Evolutionary conservation across 2,113 vertebrate genomes (phyloP), one percentile per base, ranked within the genome.

Genomic region (Neofelis nebulosa): DNA sequence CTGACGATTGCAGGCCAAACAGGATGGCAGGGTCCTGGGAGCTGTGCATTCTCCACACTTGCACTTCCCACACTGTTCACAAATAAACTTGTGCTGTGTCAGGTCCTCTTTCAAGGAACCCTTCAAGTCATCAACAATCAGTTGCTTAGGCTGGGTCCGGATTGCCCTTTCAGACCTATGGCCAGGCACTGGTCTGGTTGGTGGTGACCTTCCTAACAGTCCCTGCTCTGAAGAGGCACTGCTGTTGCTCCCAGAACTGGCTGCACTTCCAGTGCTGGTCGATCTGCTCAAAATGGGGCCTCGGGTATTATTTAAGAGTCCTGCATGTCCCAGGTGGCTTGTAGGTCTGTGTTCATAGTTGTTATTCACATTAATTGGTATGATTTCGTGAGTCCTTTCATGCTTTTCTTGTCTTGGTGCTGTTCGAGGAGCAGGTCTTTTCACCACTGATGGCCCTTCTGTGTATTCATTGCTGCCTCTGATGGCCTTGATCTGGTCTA

Each of bases 401-500:
- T 99, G 99, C 98, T 99, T 99, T 94, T 99, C 99, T n/a, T 99
- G 99, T 93, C 99, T 98, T 5, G 99, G 99, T 2, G 98, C 98
- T 55, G 98, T 98, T 93, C 99, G 99, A 1, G 99, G 99, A 15
- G 97, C 99, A 0, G 99, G 97, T 45, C 99, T 99, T 94, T 99
- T 99, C 95, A 98, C 99, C 98, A 98, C 99, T 0, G 99, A 99
- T 4, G 99, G 99, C 63, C 99, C 99, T 98, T 99, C 99, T 0
- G 99, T 99, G 98, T 99, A 99, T 85, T 99, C 99, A 19, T 99
- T 99, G 98, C 99, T 99, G 98, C 99, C 99, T 98, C 99, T 99
- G 98, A 99, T 99, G 73, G 99, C 99, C 99, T 99, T 99, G 99
- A 99, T 99, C 98, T 99, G 99, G 98, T 99, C 99, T 98, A 99